Base-by-base conservation (phyloP, 2,113 vertebrate species). In the Pleuronectes platessa region DNA sequence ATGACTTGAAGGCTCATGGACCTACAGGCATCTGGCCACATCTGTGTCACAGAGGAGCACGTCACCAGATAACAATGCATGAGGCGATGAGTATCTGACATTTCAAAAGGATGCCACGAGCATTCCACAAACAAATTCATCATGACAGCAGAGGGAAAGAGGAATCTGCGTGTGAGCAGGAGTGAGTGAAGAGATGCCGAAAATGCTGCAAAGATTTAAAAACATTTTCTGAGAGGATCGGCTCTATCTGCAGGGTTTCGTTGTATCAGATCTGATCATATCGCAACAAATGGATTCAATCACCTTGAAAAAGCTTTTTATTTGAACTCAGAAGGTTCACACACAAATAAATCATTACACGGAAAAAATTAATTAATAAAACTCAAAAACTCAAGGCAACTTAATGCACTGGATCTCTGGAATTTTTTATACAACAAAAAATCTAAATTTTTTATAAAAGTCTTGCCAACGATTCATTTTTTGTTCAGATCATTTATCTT, bases 21-120 rank as follows among this genome's bases (percentile, higher is more conserved):
- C 58, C 42, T 18, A 54, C 49, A 59, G 2, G 37, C 17, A 62
- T 61, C 40, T 42, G 2, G 12, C 11, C 11, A 13, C 40, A 13
- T 13, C 31, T 51, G 20, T 61, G 35, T 68, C 42, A 54, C 17
- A 55, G 47, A 54, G 12, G 49, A 74, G 18, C 35, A 23, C 21
- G 35, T 68, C 72, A 66, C 15, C 51, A 35, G 5, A 61, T 78
- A 35, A 63, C 9, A 20, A 0, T 11, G 18, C 69, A 45, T 68
- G 21, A 61, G 53, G 21, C 40, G 47, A 31, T 21, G 42, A 64
- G 26, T 53, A 61, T 60, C 63, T 77, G 74, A 85, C 74, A 66
- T 78, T 77, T 79, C 58, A 37, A 84, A 61, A 68, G 3, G 17
- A 26, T 18, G 73, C 84, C 60, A 26, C 47, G 3, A 84, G 76